Percentiles rank a stretch among this genome's conserved stretches.
Conservation (phyloP, 2,113 vertebrate species). For the Scomber scombrus region DNA sequence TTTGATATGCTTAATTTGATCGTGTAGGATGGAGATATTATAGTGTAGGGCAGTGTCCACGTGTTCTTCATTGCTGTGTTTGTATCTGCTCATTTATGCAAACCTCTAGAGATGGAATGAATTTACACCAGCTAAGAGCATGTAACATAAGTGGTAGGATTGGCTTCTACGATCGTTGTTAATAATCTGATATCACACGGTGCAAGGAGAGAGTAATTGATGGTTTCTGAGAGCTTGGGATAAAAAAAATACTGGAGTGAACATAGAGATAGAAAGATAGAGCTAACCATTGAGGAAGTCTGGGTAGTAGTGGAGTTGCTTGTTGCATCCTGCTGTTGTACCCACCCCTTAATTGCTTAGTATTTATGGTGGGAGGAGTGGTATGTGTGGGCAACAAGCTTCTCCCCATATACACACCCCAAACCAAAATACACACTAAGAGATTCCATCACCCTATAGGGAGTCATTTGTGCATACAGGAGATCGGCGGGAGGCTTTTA, state of each 20-base stretch:
- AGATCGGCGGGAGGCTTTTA: conserved; percentile 77
- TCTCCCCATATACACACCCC: conserved; percentile 56
- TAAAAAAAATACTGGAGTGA: background rate
- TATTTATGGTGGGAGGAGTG: conserved; percentile 66
- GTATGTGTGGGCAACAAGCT: conserved; percentile 55
- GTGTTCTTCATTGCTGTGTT: background rate
- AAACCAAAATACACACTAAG: conserved; percentile 68
- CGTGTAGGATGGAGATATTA: conserved; percentile 19
- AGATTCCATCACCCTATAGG: conserved; percentile 68
- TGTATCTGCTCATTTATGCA: background rate
- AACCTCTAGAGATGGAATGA: background rate
- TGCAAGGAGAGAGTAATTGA: conserved; percentile 39
- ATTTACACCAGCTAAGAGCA: conserved; percentile 7
- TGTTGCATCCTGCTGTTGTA: conserved; percentile 61
- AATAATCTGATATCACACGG: conserved; percentile 32
- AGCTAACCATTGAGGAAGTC: background rate
- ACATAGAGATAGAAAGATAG: background rate
- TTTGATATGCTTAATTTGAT: conserved; percentile 22
- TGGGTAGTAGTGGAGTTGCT: conserved; percentile 21
- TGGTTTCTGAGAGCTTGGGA: conserved; percentile 28
- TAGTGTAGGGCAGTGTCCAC: conserved; percentile 9
- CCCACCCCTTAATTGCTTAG: conserved; percentile 55
- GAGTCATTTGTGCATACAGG: conserved; percentile 70
- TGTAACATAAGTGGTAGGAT: conserved; percentile 11
- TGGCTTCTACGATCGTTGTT: conserved; percentile 20